Evolutionary conservation across 2,797 vertebrate genomes (phyloP), one percentile per base, ranked within the genome.

Genomic region (Melanotaenia maccullochi): DNA sequence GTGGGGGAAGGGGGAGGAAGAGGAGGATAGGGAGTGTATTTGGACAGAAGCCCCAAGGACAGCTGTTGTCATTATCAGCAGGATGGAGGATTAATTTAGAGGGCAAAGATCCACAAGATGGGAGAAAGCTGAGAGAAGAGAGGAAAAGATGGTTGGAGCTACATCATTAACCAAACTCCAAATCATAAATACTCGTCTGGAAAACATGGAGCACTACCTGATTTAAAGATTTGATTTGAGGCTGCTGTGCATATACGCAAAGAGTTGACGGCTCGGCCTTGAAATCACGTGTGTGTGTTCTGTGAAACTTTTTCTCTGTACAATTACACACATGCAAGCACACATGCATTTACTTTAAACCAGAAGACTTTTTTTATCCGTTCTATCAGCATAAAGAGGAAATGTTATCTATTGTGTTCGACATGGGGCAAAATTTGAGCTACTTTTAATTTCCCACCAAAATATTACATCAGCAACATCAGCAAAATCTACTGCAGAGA

Each of bases 11-110:
- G 12, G 36, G 36, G 36, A 38, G 38, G 36, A 38, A 11, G 38
- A 11, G 44, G 35, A 58, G 33, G 52, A 11, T 36, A 47, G 44
- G 52, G 57, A 44, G 44, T 36, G 18, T 11, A 30, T 60, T 80
- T 82, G 84, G 78, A 73, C 13, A 1, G 71, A 74, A 65, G 84
- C 76, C 79, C 76, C 76, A 51, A 83, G 74, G 89, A 88, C 90
- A 93, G 91, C 85, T 91, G 91, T 82, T 88, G 87, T 85, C 82
- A 82, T 89, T 83, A 88, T 87, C 65, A 75, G 66, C 68, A 75
- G 75, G 60, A 66, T 30, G 60, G 58, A 73, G 76, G 77, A 73
- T 79, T 79, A 33, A 80, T 62, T 70, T 71, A 70, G 84, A 82
- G 76, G 85, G 70, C 79, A 76, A 69, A 75, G 65, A 83, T 82